These are phyloP conservation scores for Blomia tropicalis DNA, from an alignment of 2,888 invertebrate species.

Conservation along the genomic window DNA sequence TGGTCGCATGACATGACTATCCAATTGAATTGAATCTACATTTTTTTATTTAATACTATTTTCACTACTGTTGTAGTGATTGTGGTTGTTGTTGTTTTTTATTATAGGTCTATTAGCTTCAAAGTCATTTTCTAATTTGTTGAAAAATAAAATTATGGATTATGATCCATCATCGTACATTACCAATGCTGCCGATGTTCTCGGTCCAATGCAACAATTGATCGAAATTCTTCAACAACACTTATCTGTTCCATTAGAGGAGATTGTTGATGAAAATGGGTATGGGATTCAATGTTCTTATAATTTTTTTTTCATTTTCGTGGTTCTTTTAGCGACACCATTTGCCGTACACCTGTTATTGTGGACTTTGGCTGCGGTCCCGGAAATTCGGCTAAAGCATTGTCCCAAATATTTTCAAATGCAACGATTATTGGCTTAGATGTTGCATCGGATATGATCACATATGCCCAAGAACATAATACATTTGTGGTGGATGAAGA, in stretches of 20 bases:
- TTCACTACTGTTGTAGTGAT: no score
- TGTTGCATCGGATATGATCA: conserved; percentile 18
- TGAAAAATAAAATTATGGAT: no score
- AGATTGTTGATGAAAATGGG: conserved; percentile 7
- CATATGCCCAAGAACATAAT: conserved; percentile 10
- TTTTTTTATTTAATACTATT: no score
- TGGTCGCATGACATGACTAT: no score
- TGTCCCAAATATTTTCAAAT: not conserved
- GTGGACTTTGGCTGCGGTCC: conserved; percentile 22
- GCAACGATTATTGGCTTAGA: conserved; percentile 18
- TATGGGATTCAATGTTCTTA: not conserved
- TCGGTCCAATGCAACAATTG: conserved; percentile 7
- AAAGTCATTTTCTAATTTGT: no score
- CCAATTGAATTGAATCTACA: no score
- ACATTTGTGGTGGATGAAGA: not conserved
- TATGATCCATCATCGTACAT: conserved; percentile 12
- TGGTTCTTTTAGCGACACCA: not conserved
- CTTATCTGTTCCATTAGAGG: not conserved
- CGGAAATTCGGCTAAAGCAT: conserved; percentile 14
- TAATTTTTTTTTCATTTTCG: no score
- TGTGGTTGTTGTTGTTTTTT: no score
- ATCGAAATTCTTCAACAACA: conserved; percentile 11
- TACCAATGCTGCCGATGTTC: conserved; percentile 17
- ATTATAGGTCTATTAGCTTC: no score
- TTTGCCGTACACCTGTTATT: not conserved